Conservation (phyloP, 1,140 invertebrate species). For the Babylonia areolata region DNA sequence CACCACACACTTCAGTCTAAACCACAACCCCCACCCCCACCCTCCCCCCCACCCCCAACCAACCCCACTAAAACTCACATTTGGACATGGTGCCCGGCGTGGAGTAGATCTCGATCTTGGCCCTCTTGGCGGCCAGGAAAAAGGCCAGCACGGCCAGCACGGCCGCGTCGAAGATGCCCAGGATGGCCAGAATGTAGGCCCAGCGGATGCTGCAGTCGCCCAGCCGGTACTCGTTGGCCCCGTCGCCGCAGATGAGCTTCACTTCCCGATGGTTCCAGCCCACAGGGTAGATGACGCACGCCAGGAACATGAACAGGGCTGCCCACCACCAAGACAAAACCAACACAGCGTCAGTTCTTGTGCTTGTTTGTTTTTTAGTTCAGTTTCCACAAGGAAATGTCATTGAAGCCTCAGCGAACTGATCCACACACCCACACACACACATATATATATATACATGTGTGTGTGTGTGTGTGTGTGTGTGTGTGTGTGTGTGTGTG, state of each 20-base stretch:
- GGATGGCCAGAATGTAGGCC: conserved; percentile 95
- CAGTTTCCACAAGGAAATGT: too few species aligned
- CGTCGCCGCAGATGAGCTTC: conserved; percentile 87
- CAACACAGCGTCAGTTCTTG: not conserved
- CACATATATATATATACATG: not conserved
- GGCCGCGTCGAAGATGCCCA: conserved; percentile 92
- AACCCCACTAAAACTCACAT: conserved; percentile 67
- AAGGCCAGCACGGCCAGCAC: conserved; percentile 94
- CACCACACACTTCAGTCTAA: not conserved
- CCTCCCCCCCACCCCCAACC: not conserved
- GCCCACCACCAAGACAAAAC: not conserved
- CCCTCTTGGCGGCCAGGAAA: conserved; percentile 87
- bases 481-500: not conserved
- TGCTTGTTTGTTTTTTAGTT: not conserved
- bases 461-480: conserved; percentile 26
- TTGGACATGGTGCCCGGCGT: conserved; percentile 66
- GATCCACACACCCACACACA: too few species aligned
- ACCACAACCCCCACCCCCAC: not conserved
- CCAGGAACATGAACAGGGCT: conserved; percentile 80
- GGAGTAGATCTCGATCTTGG: conserved; percentile 65
- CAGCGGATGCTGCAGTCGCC: conserved; percentile 93
- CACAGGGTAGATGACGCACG: conserved; percentile 87
- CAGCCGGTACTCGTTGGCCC: conserved; percentile 85
- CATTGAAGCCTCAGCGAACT: too few species aligned
- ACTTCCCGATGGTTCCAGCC: conserved; percentile 92